Evolutionary conservation across 2,113 vertebrate species (phyloP).

Genomic region (Apistogramma diplotaenia): DNA sequence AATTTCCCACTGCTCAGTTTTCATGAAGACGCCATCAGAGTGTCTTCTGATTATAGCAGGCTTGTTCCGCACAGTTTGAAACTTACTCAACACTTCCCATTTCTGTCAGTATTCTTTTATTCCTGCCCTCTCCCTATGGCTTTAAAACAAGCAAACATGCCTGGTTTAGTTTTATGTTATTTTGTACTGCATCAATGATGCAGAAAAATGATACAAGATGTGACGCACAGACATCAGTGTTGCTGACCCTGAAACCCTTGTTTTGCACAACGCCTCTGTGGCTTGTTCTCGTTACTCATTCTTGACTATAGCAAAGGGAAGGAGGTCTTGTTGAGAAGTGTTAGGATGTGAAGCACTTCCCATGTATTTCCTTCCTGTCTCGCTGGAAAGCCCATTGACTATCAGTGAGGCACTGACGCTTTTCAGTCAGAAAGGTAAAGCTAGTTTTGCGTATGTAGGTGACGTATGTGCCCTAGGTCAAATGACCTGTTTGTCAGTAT

Average conservation of each 20-base stretch:
- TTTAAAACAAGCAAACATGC: conserved; percentile 42
- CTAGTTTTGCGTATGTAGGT: background rate
- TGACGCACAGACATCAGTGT: conserved; percentile 38
- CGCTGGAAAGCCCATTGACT: background rate
- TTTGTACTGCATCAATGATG: conserved; percentile 42
- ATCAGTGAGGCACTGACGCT: conserved; percentile 11
- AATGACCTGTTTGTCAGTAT: background rate
- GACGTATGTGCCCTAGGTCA: background rate
- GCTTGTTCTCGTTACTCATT: conserved; percentile 42
- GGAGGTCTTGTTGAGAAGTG: conserved; percentile 1
- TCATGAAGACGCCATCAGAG: background rate
- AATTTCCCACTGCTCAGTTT: conserved; percentile 18
- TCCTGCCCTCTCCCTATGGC: background rate
- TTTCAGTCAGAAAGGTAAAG: conserved; percentile 14
- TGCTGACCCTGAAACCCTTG: conserved; percentile 22
- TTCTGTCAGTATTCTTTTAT: background rate
- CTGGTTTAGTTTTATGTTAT: conserved; percentile 39
- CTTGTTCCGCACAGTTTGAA: background rate
- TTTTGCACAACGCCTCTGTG: conserved; percentile 55
- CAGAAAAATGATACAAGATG: conserved; percentile 58
- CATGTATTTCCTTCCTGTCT: conserved; percentile 35
- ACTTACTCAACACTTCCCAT: conserved; percentile 30
- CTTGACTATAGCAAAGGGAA: conserved; percentile 20
- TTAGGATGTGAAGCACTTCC: conserved; percentile 36
- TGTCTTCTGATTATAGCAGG: conserved; percentile 13